Evolutionary conservation across 2,797 vertebrate genomes (phyloP).

Genomic region (Spinibarbus caldwelli): DNA sequence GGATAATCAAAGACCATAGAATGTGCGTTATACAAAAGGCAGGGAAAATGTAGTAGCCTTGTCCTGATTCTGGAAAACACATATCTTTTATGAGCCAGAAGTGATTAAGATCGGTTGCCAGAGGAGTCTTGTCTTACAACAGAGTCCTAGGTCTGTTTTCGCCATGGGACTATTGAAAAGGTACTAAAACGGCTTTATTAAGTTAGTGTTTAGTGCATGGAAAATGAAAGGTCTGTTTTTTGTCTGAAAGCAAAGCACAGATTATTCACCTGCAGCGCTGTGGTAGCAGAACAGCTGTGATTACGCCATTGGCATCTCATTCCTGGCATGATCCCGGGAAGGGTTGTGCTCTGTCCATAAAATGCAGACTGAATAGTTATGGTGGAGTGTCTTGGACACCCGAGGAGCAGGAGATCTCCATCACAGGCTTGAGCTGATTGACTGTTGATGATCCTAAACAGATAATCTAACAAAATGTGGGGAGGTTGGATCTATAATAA

Average conservation of each 20-base stretch:
- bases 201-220: not conserved
- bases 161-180: not conserved
- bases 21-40: not conserved
- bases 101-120: not conserved
- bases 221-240: not conserved
- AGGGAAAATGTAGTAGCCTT: conserved; percentile 10
- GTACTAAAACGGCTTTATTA: not conserved
- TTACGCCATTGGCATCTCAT: conserved; percentile 53
- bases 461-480: conserved; percentile 82
- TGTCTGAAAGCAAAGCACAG: not conserved
- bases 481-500: not conserved
- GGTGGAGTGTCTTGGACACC: conserved; percentile 93
- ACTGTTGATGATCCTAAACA: conserved; percentile 92
- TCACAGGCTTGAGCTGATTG: conserved; percentile 91
- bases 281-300: conserved; percentile 84
- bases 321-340: conserved; percentile 12
- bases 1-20: not conserved
- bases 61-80: conserved; percentile 27
- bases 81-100: conserved; percentile 35
- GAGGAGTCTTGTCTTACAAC: conserved; percentile 25
- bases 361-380: conserved; percentile 92
- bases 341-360: conserved; percentile 79
- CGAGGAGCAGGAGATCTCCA: conserved; percentile 86
- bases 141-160: not conserved
- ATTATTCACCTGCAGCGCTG: conserved; percentile 88